Evolutionary conservation across 1,140 invertebrate species (phyloP), one percentile per base, ranked within the genome.

Genomic region (Drosophila ogumai): DNA sequence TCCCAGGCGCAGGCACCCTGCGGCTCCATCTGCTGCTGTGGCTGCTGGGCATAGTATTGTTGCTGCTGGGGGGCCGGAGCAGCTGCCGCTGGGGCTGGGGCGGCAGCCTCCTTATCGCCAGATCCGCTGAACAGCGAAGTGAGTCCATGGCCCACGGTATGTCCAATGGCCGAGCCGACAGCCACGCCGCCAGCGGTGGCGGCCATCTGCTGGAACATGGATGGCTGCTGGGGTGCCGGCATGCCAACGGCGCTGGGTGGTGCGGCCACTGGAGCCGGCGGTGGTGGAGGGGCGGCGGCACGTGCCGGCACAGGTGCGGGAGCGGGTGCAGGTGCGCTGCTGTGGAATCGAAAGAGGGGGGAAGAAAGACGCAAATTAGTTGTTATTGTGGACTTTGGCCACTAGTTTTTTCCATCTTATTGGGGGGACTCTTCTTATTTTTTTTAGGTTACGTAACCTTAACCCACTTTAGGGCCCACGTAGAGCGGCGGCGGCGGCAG

Each of bases 171-270:
- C 0, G 96, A 97, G 82, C 97, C 97, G 52, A 98, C 95, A 40
- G 97, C 97, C 32, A 98, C 97, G 81, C 97, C 97, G 57, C 97
- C 97, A 86, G 97, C 97, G 7, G 97, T 98, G 3, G 97, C 97
- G 64, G 97, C 97, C 97, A 98, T 98, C 93, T 98, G 82, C 65
- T 91, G 84, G 90, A 92, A 92, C 86, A 92, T 91, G 12, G 91
- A 92, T 0, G 92, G 92, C 65, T 92, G 92, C 58, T 91, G 91
- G 6, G 85, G 82, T 17, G 86, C 91, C 38, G 85, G 85, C 85
- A 90, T 90, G n/a, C 90, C 91, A 19, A 92, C 78, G 36, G 86
- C 91, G 19, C 80, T 81, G 7, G 88, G 86, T 34, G 81, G 77
- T 36, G 90, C 85, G n/a, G 85, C 74, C 31, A 92, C 60, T 32